Evolutionary conservation across 2,113 vertebrate species (phyloP).

Genomic region (Cichladusa arquata): DNA sequence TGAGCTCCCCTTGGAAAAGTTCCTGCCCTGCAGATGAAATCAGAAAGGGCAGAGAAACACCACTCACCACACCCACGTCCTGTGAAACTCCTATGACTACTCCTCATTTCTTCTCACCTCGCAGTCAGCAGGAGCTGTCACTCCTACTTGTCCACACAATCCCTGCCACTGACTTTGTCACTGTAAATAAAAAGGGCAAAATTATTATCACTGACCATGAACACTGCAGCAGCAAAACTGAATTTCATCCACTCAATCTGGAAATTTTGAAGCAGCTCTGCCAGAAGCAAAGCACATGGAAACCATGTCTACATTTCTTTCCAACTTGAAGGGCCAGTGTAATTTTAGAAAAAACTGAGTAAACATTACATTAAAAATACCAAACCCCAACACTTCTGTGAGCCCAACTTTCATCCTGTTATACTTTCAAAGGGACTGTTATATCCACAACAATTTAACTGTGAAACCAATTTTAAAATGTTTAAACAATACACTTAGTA

Average conservation of each 20-base stretch:
- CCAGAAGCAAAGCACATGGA: not conserved
- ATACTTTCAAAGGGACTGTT: not conserved
- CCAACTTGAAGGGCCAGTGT: not conserved
- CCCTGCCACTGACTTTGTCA: not conserved
- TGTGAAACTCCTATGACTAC: not conserved
- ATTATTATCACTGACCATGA: not conserved
- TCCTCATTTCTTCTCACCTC: not conserved
- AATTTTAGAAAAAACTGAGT: not conserved
- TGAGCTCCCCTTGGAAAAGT: not conserved
- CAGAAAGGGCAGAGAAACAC: not conserved
- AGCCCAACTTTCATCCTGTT: not conserved
- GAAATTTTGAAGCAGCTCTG: not conserved
- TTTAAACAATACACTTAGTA: constrained; percentile 10
- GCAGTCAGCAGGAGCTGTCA: not conserved
- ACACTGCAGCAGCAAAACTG: not conserved
- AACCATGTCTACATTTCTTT: not conserved
- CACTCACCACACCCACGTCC: not conserved
- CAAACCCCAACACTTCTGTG: not conserved
- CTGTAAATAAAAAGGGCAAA: not conserved
- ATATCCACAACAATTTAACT: not conserved
- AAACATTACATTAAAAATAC: not conserved
- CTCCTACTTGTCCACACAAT: not conserved
- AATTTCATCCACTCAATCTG: not conserved
- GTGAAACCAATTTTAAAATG: constrained; percentile 2
- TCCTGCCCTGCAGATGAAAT: not conserved